Evolutionary conservation across 1,140 invertebrate genomes (phyloP).

Genomic region (Procambarus clarkii): DNA sequence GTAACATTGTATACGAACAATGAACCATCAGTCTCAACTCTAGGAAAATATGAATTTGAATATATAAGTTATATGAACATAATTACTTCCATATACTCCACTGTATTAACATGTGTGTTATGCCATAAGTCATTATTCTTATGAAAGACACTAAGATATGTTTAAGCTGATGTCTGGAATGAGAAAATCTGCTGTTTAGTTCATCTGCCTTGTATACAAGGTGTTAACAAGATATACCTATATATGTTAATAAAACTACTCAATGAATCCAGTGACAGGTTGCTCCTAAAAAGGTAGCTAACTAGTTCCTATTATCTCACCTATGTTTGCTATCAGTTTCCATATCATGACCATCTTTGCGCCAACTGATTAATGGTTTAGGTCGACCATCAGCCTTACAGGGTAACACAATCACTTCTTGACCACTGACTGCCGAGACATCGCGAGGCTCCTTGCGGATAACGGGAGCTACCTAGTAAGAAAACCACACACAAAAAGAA

Average conservation of each 20-base stretch:
- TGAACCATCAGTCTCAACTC: constrained; percentile 70
- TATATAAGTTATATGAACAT: no score
- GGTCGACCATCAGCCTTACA: constrained; percentile 84
- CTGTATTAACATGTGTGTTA: no score
- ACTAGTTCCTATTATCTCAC: background rate
- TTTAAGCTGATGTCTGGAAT: no score
- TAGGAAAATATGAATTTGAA: background rate
- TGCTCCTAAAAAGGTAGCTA: background rate
- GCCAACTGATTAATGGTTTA: constrained; percentile 85
- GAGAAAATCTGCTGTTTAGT: no score
- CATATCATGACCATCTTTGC: constrained; percentile 78
- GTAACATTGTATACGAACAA: constrained; percentile 87
- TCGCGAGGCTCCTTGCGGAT: constrained; percentile 62
- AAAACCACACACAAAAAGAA: no score
- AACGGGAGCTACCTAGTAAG: constrained; percentile 66
- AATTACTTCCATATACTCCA: no score
- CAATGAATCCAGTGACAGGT: no score
- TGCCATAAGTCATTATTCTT: no score
- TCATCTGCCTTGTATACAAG: no score
- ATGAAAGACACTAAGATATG: no score
- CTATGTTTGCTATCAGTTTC: constrained; percentile 23
- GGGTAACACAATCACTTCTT: constrained; percentile 81
- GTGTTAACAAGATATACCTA: no score
- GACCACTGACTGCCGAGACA: constrained; percentile 12
- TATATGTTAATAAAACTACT: no score